Conservation (phyloP, 2,113 vertebrate genomes). For the Neogobius melanostomus region DNA sequence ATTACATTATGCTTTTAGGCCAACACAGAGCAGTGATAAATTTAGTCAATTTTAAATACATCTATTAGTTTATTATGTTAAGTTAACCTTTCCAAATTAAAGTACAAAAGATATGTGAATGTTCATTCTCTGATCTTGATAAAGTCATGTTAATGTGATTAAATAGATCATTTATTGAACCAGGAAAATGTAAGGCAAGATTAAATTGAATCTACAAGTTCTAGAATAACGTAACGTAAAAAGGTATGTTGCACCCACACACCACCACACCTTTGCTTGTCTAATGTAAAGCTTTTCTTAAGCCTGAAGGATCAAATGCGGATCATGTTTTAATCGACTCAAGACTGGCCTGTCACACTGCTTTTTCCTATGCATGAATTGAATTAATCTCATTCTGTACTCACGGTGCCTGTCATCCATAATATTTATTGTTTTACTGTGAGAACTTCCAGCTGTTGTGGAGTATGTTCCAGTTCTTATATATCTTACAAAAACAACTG, state of each 20-base stretch:
- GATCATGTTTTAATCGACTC: neutral
- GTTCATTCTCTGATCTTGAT: neutral
- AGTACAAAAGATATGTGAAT: neutral
- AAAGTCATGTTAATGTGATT: no score
- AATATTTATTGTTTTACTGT: neutral
- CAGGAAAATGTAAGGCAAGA: no score
- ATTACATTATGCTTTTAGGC: conserved; percentile 6
- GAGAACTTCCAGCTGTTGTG: neutral
- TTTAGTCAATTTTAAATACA: neutral
- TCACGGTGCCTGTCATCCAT: neutral
- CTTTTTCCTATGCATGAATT: neutral
- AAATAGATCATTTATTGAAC: no score
- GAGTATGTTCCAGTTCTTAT: neutral
- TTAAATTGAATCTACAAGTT: no score
- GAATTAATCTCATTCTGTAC: conserved; percentile 7
- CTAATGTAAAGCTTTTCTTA: neutral
- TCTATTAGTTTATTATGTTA: neutral
- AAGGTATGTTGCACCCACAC: no score
- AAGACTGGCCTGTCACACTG: neutral
- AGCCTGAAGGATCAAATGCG: neutral
- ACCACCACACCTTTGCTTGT: neutral
- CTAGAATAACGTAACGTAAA: no score
- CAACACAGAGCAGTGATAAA: conserved; percentile 1
- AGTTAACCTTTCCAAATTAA: neutral
- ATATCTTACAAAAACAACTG: neutral